Percentiles rank a stretch among this genome's conserved stretches.
Conservation (phyloP, 2,888 invertebrate genomes). For the Chrysolina americana region DNA sequence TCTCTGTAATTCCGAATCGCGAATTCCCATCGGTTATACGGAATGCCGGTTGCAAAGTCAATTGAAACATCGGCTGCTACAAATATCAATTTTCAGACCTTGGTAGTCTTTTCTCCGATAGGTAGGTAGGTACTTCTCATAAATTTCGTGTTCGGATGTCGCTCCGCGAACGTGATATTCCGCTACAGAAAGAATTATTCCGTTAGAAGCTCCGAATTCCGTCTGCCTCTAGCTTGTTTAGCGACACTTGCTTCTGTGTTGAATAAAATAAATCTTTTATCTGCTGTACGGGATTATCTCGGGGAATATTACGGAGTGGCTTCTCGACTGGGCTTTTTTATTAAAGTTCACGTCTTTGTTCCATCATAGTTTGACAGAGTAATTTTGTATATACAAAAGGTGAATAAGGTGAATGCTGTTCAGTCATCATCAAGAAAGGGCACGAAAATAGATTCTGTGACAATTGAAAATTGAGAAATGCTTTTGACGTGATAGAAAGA, state of each 20-base stretch:
- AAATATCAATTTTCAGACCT: conserved; percentile 52
- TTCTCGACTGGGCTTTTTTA: neutral
- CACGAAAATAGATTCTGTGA: too few relatives aligned
- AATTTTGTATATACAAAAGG: neutral
- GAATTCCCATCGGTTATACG: conserved; percentile 46
- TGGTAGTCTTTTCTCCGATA: conserved; percentile 35
- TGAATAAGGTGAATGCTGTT: too few relatives aligned
- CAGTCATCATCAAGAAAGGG: too few relatives aligned
- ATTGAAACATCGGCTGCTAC: conserved; percentile 51
- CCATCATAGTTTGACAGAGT: neutral
- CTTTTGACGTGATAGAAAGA: too few relatives aligned
- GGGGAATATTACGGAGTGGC: neutral
- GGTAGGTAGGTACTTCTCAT: conserved; percentile 31
- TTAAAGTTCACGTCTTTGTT: neutral
- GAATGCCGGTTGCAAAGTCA: conserved; percentile 43
- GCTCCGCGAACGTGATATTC: conserved; percentile 30
- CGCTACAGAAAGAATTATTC: conserved; percentile 33
- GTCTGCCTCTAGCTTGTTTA: conserved; percentile 34
- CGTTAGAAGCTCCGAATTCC: conserved; percentile 23
- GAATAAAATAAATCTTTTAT: conserved; percentile 20
- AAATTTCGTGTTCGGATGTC: conserved; percentile 35
- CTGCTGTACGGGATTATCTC: conserved; percentile 8
- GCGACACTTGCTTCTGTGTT: conserved; percentile 27
- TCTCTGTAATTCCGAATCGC: conserved; percentile 47
- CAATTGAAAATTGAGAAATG: too few relatives aligned